A percentile compares a stretch with the other conserved stretches of the same genome.
These are phyloP conservation scores for Bovichtus variegatus DNA, from an alignment of 2,797 vertebrate species.

Conservation along the genomic window DNA sequence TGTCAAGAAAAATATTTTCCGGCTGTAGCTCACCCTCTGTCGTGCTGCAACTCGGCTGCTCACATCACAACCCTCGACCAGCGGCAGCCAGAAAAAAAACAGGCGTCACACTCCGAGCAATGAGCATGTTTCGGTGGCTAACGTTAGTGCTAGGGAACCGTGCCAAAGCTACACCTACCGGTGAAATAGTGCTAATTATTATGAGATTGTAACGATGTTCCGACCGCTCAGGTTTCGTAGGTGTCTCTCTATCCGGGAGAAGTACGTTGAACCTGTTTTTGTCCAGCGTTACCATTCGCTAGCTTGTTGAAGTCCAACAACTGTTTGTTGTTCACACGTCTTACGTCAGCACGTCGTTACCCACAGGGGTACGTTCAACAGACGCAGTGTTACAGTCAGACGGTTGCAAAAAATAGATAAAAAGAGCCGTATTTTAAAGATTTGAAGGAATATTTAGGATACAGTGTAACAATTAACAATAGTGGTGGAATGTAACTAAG, in stretches of 20 bases:
- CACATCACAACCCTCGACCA: conserved; percentile 75
- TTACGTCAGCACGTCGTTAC: conserved; percentile 80
- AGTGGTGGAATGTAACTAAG: too few relatives aligned
- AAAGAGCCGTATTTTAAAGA: not conserved
- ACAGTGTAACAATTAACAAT: not conserved
- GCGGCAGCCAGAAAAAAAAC: conserved; percentile 77
- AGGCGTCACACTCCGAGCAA: conserved; percentile 82
- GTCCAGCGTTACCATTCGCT: conserved; percentile 67
- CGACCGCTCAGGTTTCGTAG: not conserved
- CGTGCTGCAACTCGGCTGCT: conserved; percentile 67
- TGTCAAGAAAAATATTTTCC: conserved; percentile 43
- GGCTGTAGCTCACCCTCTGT: conserved; percentile 60
- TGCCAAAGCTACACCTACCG: conserved; percentile 19
- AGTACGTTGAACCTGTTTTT: conserved; percentile 60
- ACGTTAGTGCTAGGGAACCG: conserved; percentile 32
- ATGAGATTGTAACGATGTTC: not conserved
- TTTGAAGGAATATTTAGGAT: not conserved
- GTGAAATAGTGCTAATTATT: not conserved
- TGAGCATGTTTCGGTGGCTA: conserved; percentile 77
- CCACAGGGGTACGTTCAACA: conserved; percentile 56
- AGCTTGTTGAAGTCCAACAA: conserved; percentile 83
- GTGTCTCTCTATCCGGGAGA: conserved; percentile 34
- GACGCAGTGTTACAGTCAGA: conserved; percentile 38
- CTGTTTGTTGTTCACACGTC: conserved; percentile 86
- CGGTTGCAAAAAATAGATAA: conserved; percentile 29